phyloP scores from a whole-genome alignment of 1,140 invertebrate species.

The Zaprionus tsacasi region DNA sequence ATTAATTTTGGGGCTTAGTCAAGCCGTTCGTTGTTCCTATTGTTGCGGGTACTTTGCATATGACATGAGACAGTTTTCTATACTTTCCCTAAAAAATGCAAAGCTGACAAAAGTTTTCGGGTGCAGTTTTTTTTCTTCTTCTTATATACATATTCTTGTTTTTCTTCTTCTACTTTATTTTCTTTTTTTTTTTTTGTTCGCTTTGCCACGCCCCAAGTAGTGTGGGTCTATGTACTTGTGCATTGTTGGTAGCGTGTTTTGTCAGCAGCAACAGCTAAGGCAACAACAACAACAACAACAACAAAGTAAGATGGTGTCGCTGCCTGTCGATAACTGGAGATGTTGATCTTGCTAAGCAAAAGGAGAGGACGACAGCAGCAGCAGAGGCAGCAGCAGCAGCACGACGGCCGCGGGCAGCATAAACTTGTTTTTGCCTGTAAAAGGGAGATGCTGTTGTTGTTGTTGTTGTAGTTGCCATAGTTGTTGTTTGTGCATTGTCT shows the following conservation, averaged over 20 bases:
- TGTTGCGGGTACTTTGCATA: constrained; percentile 50
- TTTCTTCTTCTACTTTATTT: neutral
- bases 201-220: constrained; percentile 42
- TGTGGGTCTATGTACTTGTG: constrained; percentile 24
- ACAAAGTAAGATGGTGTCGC: constrained; percentile 60
- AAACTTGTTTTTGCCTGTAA: constrained; percentile 82
- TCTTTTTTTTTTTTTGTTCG: constrained; percentile 23
- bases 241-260: constrained; percentile 49
- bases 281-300: constrained; percentile 28
- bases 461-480: constrained; percentile 21
- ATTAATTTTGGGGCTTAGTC: neutral
- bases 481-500: constrained; percentile 71
- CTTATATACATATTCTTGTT: constrained; percentile 14
- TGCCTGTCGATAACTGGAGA: constrained; percentile 78
- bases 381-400: constrained; percentile 55
- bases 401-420: constrained; percentile 64
- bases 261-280: constrained; percentile 36
- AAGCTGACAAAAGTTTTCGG: constrained; percentile 41
- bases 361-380: constrained; percentile 47
- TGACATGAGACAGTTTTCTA: constrained; percentile 44
- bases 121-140: constrained; percentile 29
- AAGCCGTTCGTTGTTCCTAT: neutral
- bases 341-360: constrained; percentile 77
- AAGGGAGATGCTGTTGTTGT: constrained; percentile 70
- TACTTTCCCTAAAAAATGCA: constrained; percentile 46